phyloP scores from a whole-genome alignment of 2,797 vertebrate genomes.

The Mallotus villosus region DNA sequence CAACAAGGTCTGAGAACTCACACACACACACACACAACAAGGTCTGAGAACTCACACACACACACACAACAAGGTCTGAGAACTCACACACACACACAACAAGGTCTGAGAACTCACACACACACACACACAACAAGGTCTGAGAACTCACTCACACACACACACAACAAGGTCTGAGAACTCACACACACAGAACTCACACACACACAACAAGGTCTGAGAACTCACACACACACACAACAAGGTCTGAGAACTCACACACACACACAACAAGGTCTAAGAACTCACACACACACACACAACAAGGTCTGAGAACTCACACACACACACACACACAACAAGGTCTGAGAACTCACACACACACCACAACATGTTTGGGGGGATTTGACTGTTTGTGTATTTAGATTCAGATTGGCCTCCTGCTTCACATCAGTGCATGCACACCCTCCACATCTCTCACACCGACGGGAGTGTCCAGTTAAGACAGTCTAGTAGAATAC shows the following conservation, averaged over 20 bases:
- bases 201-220: constrained; percentile 75
- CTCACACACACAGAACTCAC: background rate
- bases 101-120: constrained; percentile 64
- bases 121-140: no score
- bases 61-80: no score
- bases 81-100: constrained; percentile 70
- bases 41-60: constrained; percentile 53
- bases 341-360: no score
- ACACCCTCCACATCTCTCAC: background rate
- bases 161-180: constrained; percentile 74
- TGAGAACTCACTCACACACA: constrained; percentile 63
- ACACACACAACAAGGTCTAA: no score
- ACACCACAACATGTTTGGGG: background rate
- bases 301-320: constrained; percentile 68
- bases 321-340: no score
- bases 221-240: constrained; percentile 55
- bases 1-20: constrained; percentile 69
- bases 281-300: no score
- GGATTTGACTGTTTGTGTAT: background rate
- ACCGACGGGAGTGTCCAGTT: background rate
- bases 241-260: constrained; percentile 65
- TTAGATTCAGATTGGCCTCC: background rate
- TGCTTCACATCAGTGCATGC: background rate
- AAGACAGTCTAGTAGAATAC: no score
- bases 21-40: constrained; percentile 48